Base-by-base conservation (phyloP, 2,113 vertebrate genomes). In the Pantherophis guttatus region DNA sequence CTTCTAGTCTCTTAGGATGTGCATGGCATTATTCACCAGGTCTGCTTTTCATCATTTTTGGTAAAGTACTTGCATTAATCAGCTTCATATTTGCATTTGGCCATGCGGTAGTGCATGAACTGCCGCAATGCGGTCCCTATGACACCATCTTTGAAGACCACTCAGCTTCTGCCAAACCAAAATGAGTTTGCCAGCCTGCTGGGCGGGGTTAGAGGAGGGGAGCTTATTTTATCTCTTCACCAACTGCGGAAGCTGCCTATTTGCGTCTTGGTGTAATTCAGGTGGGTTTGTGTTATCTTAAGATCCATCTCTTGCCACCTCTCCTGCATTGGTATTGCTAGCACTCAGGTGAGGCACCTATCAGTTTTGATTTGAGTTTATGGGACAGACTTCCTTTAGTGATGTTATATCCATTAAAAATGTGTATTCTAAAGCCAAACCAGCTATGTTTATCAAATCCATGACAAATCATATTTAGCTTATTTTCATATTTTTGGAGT, bases 101-200 rank as follows among this genome's bases (percentile, higher is more conserved):
- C 95, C 93, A 26, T 90, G 92, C 86, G 0, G 93, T 10, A 70
- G 33, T 95, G 8, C 81, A 92, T 94, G 1, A 54, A 81, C 58
- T 97, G 96, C 97, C 97, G 96, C 97, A 97, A 96, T 97, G 97
- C 97, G 96, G 97, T 95, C 96, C 48, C 94, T 87, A 96, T 95
- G 95, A 95, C 96, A 89, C 94, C 81, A 70, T 4, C 86, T 96
- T 21, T 29, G 94, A 94, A 94, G 96, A 94, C 96, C 94, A 11
- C 87, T 4, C 23, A 95, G 95, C 95, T 95, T 96, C 95, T 13
- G 58, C 88, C 95, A 95, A 95, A 95, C 95, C 97, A 97, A 93
- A 87, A 96, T 96, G 95, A 62, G 95, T 94, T 8, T 94, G 94
- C 8, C 48, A 85, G 88, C 53, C 15, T 96, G 94, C 92, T 96